phyloP scores from a whole-genome alignment of 2,888 invertebrate genomes.

The Drosophila anomelani region DNA sequence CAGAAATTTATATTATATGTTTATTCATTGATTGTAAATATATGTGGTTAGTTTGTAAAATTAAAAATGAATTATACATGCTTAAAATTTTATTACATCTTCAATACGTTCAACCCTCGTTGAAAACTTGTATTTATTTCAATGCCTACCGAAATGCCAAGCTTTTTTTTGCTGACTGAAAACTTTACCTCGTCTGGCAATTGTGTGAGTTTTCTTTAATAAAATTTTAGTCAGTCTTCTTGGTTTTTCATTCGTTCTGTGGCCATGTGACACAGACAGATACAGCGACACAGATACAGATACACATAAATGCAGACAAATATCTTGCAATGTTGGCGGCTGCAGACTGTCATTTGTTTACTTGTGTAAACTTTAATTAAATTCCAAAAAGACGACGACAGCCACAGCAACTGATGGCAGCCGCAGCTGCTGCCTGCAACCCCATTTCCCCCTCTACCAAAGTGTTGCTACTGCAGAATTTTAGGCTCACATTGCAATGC shows the following conservation, averaged over 20 bases:
- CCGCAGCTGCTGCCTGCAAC: constrained; percentile 43
- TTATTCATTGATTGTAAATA: neutral
- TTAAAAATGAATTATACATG: neutral
- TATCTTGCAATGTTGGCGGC: constrained; percentile 50
- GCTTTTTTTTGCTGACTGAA: constrained; percentile 53
- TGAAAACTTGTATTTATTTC: constrained; percentile 37
- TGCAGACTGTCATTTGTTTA: constrained; percentile 79
- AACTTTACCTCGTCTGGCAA: constrained; percentile 39
- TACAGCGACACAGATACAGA: constrained; percentile 13
- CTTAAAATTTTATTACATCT: no score
- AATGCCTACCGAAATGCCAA: constrained; percentile 39
- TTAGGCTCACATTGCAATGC: constrained; percentile 46
- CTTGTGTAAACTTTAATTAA: constrained; percentile 80
- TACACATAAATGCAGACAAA: constrained; percentile 39
- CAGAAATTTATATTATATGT: no score
- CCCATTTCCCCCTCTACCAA: neutral
- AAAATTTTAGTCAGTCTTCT: constrained; percentile 62
- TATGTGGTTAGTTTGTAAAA: neutral
- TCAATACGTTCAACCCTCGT: constrained; percentile 3
- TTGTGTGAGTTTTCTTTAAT: constrained; percentile 66
- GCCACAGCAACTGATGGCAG: constrained; percentile 57
- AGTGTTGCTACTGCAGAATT: constrained; percentile 30
- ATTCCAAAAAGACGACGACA: constrained; percentile 75
- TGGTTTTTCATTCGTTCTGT: constrained; percentile 61
- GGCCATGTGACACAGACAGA: constrained; percentile 59